These are phyloP conservation scores for Sabatieria punctata DNA, from an alignment of 2,888 invertebrate species.

Conservation along the genomic window DNA sequence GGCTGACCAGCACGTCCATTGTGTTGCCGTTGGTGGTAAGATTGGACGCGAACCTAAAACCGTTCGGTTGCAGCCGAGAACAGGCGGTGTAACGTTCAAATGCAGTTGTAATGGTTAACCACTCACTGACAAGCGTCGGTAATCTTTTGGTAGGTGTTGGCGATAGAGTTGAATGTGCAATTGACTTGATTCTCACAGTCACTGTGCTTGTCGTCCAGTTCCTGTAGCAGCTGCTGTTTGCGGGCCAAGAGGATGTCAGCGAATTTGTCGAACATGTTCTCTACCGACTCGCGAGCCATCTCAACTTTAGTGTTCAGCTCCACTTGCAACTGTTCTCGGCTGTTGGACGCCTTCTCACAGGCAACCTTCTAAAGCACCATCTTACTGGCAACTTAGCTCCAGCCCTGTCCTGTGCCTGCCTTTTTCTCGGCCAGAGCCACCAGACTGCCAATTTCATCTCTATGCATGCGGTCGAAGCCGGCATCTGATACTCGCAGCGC, in stretches of 20 bases:
- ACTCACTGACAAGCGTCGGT: too few species aligned
- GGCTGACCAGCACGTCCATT: slow-evolving; percentile 62
- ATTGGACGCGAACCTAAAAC: slow-evolving; percentile 49
- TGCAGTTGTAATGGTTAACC: too few species aligned
- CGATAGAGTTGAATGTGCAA: too few species aligned
- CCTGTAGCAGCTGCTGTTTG: slow-evolving; percentile 43
- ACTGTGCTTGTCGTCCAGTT: slow-evolving; percentile 31
- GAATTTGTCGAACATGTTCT: slow-evolving; percentile 36
- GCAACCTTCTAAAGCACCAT: slow-evolving; percentile 1
- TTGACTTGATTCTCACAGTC: too few species aligned
- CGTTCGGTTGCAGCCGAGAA: too few species aligned
- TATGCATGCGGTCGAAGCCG: not conserved
- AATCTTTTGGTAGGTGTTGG: too few species aligned
- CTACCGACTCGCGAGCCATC: slow-evolving; percentile 27
- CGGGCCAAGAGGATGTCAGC: slow-evolving; percentile 63
- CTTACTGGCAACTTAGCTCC: too few species aligned
- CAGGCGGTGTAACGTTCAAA: too few species aligned
- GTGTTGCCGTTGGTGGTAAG: slow-evolving; percentile 66
- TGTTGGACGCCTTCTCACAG: slow-evolving; percentile 39
- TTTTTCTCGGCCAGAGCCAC: not conserved
- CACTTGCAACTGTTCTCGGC: slow-evolving; percentile 56
- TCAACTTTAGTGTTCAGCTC: slow-evolving; percentile 55
- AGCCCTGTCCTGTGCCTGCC: not conserved
- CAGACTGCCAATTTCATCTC: not conserved
- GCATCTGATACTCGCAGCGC: not conserved